A percentile compares a stretch with the other conserved stretches of the same genome.
Conservation (phyloP, 2,888 invertebrate genomes). For the Acrocera orbiculus region DNA sequence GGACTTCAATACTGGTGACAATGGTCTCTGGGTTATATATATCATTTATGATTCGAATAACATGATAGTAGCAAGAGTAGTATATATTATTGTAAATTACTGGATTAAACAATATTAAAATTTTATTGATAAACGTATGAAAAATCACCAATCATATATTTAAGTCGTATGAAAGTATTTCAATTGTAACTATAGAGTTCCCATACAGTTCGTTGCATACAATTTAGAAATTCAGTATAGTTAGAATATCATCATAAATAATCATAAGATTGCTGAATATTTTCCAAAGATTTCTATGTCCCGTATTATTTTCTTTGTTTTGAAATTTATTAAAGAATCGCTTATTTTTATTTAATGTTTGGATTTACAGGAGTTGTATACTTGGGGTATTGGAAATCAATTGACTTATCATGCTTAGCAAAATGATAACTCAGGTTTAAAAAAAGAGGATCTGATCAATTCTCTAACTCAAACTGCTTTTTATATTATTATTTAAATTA, state of each 20-base stretch:
- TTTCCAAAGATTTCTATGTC: too few relatives aligned
- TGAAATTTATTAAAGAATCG: too few relatives aligned
- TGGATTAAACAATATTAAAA: too few relatives aligned
- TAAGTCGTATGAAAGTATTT: too few relatives aligned
- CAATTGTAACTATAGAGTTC: too few relatives aligned
- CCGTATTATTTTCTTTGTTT: too few relatives aligned
- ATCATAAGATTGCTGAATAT: constrained; percentile 81
- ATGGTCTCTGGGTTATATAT: constrained; percentile 92
- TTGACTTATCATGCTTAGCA: too few relatives aligned
- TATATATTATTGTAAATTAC: background rate
- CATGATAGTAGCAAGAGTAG: constrained; percentile 71
- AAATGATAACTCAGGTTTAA: too few relatives aligned
- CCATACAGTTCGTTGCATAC: constrained; percentile 39
- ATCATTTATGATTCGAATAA: constrained; percentile 61
- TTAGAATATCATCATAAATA: constrained; percentile 76
- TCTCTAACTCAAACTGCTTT: too few relatives aligned
- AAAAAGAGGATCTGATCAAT: too few relatives aligned
- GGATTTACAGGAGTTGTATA: constrained; percentile 60
- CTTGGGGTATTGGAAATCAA: constrained; percentile 89
- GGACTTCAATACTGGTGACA: constrained; percentile 91
- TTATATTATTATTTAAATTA: too few relatives aligned
- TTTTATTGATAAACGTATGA: background rate
- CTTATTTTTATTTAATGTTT: background rate
- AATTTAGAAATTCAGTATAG: constrained; percentile 50
- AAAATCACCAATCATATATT: too few relatives aligned